Evolutionary conservation across 2,113 vertebrate genomes (phyloP), one percentile per base, ranked within the genome.

Genomic region (Elachura formosa): DNA sequence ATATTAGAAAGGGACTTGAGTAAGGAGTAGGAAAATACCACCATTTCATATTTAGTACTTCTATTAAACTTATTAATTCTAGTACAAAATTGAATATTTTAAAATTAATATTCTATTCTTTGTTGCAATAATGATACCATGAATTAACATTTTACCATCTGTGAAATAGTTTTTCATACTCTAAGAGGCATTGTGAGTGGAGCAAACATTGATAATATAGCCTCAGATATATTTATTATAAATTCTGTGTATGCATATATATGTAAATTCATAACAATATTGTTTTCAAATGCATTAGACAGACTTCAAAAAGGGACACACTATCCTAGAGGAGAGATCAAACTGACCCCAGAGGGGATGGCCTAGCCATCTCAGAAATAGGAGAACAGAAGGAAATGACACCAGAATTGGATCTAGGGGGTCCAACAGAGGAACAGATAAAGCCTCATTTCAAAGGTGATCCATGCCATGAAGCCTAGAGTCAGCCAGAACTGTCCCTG

Each of bases 331-430:
- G 18, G 4, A 11, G 6, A 62, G 11, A n/a, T 17, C 19, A 66
- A 43, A 74, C 6, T 2, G 1, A 36, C 9, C 28, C 9, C 51
- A 36, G 22, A 67, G 12, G 7, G 17, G 14, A 63, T 36, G 15
- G 18, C 3, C 16, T 26, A 29, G 34, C 12, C 12, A 63, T 5
- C 18, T 23, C 12, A 67, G 38, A 75, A 79, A 23, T 22, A 9
- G 19, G 10, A 52, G 4, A 28, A 36, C 22, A 58, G 17, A 43
- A 28, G 6, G 1, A 66, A 67, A 45, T 28, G 3, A 85, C 11
- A 5, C 14, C 49, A 55, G 58, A 72, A 14, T 0, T 22, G 15
- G 8, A 8, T 14, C 11, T 0, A 1, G 33, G 20, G 10, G 2
- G 1, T 67, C 28, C 45, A 48, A 18, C 2, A 48, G 12, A 41